Evolutionary conservation across 2,888 invertebrate genomes (phyloP), one percentile per base, ranked within the genome.

Genomic region (Plemyria rubiginata): DNA sequence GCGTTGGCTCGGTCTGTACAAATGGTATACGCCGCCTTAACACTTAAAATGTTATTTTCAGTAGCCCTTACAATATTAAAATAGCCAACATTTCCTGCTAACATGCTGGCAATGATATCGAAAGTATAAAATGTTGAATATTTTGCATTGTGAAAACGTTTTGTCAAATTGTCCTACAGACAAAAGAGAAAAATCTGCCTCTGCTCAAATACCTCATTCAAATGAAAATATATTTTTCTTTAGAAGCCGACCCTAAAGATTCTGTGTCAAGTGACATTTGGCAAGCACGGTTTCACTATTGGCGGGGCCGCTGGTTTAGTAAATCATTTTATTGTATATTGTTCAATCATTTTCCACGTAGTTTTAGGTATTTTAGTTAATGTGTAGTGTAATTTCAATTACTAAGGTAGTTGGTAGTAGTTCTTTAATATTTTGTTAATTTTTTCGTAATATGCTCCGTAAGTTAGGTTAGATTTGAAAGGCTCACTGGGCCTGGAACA

Each of bases 281-380:
- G 69, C 62, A 74, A 72, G 73, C 73, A 11, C 4, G 13, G 71
- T 70, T 68, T 70, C 69, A 62, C 71, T 57, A 68, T 70, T 71
- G 70, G 67, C 77, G 85, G 82, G 85, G 78, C 84, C 86, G 82
- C 88, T 90, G 88, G 76, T 77, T 86, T 88, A 91, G 90, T 90
- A 83, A 91, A 92, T 90, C 88, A 88, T 89, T 91, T 90, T 90
- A 90, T 87, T 92, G 90, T 91, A 91, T 87, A 91, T 90, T 92
- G 90, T 92, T 92, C 90, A 83, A 90, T 90, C 79, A 88, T 90
- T 91, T 92, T 92, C 91, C 91, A 91, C 87, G 83, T 91, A 92
- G 88, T 82, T 87, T 88, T 90, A 87, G 88, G 68, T 87, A 86
- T 91, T 79, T 92, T 90, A 92, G 89, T 90, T 92, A 80, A 84